phyloP scores from a whole-genome alignment of 2,888 invertebrate genomes.

The Agonopterix alstromeriana region DNA sequence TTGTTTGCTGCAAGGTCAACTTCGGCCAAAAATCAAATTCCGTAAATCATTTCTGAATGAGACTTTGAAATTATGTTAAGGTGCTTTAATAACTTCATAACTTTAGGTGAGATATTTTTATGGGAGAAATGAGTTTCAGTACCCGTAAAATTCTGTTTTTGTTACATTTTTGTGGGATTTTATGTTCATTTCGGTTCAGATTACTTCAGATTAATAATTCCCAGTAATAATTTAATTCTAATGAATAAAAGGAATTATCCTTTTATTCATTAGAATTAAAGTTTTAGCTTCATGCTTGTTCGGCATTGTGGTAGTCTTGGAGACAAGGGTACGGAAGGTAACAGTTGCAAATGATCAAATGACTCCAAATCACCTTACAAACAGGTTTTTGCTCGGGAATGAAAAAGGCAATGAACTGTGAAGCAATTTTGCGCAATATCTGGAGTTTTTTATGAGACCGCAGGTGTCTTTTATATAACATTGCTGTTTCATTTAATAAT shows the following conservation, averaged over 20 bases:
- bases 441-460: constrained; percentile 49
- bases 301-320: constrained; percentile 28
- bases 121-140: not conserved
- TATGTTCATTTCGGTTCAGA: too few relatives aligned
- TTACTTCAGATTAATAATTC: too few relatives aligned
- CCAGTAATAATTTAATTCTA: too few relatives aligned
- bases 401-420: constrained; percentile 41
- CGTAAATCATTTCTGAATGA: constrained; percentile 7
- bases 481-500: constrained; percentile 39
- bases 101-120: not conserved
- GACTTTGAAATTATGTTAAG: constrained; percentile 1
- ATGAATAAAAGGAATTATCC: too few relatives aligned
- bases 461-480: constrained; percentile 60
- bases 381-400: constrained; percentile 27
- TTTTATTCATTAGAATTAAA: too few relatives aligned
- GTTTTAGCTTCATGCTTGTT: not conserved
- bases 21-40: constrained; percentile 17
- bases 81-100: constrained; percentile 4
- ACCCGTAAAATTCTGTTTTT: not conserved
- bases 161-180: too few relatives aligned
- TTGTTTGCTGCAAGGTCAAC: constrained; percentile 52
- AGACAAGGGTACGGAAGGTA: constrained; percentile 35
- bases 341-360: constrained; percentile 21
- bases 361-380: constrained; percentile 29
- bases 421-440: constrained; percentile 41